Percentiles rank a stretch among this genome's conserved stretches.
phyloP scores from a whole-genome alignment of 1,140 invertebrate genomes.

The Apocrypta bakeri region DNA sequence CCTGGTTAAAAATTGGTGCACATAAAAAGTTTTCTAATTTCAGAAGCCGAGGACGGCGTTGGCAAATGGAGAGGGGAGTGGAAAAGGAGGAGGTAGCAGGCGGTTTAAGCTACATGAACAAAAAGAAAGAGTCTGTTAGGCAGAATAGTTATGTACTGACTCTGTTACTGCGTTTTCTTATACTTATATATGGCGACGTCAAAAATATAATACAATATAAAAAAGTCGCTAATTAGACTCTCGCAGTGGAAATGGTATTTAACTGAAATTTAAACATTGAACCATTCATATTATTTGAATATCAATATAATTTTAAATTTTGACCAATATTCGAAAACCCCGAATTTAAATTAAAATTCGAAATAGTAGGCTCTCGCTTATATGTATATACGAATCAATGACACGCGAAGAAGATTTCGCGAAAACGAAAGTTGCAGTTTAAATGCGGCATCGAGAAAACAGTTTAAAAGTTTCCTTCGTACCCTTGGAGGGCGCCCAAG shows the following conservation, averaged over 20 bases:
- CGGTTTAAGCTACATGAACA: not conserved
- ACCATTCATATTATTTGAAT: no score
- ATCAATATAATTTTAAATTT: conserved; percentile 13
- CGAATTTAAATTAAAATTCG: not conserved
- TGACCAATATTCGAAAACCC: not conserved
- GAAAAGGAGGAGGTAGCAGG: not conserved
- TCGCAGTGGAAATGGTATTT: no score
- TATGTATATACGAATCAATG: conserved; percentile 4
- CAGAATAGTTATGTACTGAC: conserved; percentile 54
- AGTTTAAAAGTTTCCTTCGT: conserved; percentile 62
- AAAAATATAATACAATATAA: no score
- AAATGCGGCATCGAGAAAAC: conserved; percentile 57
- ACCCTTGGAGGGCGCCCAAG: not conserved
- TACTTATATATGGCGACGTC: no score
- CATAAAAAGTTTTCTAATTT: conserved; percentile 76
- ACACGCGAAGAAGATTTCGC: not conserved
- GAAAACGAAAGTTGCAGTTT: conserved; percentile 29
- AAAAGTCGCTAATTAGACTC: no score
- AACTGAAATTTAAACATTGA: no score
- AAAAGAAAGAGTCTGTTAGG: conserved; percentile 45
- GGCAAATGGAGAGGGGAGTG: not conserved
- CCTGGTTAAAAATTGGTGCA: conserved; percentile 73
- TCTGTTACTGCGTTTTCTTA: no score
- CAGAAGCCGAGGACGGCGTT: conserved; percentile 52
- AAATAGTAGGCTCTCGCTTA: not conserved